Conservation (phyloP, 2,888 invertebrate species). For the Macropis europaea region DNA sequence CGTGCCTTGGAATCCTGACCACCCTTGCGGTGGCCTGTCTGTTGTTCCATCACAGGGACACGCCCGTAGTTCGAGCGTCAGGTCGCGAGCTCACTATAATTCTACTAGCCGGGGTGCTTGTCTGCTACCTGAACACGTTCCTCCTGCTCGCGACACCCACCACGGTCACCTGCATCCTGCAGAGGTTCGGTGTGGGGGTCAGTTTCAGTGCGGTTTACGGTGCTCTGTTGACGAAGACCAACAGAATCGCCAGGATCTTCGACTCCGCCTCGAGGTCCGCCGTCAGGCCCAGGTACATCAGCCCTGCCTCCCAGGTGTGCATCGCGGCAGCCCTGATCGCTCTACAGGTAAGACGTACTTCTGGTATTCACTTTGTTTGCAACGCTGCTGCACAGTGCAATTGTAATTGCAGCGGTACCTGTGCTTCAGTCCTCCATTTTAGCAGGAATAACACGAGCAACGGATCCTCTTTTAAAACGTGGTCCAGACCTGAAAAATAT, state of each 20-base stretch:
- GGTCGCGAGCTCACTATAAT: conserved; percentile 85
- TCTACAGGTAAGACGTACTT: conserved; percentile 77
- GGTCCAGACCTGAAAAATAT: no score
- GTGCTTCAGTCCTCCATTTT: no score
- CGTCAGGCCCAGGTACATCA: conserved; percentile 84
- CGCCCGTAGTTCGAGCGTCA: conserved; percentile 84
- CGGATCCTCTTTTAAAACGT: no score
- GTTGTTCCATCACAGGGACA: conserved; percentile 85
- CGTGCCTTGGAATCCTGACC: conserved; percentile 83
- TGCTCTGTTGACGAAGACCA: conserved; percentile 85
- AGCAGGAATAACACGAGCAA: no score
- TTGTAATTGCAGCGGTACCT: no score
- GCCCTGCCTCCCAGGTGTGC: conserved; percentile 84
- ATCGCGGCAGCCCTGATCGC: conserved; percentile 83
- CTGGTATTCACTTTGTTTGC: neutral
- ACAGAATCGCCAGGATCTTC: conserved; percentile 84
- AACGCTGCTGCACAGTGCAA: neutral
- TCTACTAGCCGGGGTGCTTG: conserved; percentile 83
- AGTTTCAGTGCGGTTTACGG: conserved; percentile 85
- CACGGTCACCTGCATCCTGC: conserved; percentile 82
- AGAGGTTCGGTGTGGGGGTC: conserved; percentile 85
- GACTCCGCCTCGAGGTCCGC: conserved; percentile 84
- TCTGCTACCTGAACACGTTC: conserved; percentile 85
- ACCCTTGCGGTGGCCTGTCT: conserved; percentile 84
- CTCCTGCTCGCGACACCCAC: conserved; percentile 83